These are phyloP conservation scores for Diadromus collaris DNA, from an alignment of 2,888 invertebrate species.

Conservation along the genomic window DNA sequence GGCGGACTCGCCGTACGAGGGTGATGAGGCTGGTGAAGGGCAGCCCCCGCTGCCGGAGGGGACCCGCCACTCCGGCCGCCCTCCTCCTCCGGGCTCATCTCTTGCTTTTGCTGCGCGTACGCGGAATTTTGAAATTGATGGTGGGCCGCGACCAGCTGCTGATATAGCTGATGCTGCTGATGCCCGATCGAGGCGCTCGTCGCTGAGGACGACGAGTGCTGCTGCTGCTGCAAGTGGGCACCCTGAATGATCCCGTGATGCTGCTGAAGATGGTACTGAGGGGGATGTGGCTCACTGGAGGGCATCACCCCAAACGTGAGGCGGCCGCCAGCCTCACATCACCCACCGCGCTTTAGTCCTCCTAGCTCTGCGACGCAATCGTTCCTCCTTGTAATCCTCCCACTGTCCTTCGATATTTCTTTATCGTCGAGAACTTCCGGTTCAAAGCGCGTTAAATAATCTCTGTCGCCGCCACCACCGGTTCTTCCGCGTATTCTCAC, in stretches of 20 bases:
- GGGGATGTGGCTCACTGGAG: slow-evolving; percentile 80
- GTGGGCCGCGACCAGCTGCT: slow-evolving; percentile 62
- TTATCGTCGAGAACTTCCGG: slow-evolving; percentile 34
- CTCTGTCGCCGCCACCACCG: slow-evolving; percentile 47
- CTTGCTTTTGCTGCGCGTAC: slow-evolving; percentile 77
- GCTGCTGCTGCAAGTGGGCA: slow-evolving; percentile 74
- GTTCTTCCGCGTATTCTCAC: slow-evolving; percentile 59
- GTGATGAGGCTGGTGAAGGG: slow-evolving; percentile 78
- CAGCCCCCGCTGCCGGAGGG: slow-evolving; percentile 79
- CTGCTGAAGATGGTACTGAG: slow-evolving; percentile 79
- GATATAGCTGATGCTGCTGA: slow-evolving; percentile 60
- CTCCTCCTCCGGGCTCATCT: slow-evolving; percentile 80
- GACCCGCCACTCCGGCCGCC: slow-evolving; percentile 79
- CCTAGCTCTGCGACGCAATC: slow-evolving; percentile 59
- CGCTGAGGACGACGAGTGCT: slow-evolving; percentile 74
- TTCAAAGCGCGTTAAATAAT: slow-evolving; percentile 29
- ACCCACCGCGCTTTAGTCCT: slow-evolving; percentile 76
- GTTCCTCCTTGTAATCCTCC: slow-evolving; percentile 56
- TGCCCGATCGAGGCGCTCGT: slow-evolving; percentile 73
- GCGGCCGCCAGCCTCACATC: slow-evolving; percentile 79
- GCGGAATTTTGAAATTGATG: slow-evolving; percentile 77
- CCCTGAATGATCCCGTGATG: slow-evolving; percentile 76
- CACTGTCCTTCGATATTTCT: slow-evolving; percentile 61
- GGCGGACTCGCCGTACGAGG: slow-evolving; percentile 79
- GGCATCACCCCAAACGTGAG: slow-evolving; percentile 80